Conservation (phyloP, 1,140 invertebrate genomes). For the Penaeus vannamei region DNA sequence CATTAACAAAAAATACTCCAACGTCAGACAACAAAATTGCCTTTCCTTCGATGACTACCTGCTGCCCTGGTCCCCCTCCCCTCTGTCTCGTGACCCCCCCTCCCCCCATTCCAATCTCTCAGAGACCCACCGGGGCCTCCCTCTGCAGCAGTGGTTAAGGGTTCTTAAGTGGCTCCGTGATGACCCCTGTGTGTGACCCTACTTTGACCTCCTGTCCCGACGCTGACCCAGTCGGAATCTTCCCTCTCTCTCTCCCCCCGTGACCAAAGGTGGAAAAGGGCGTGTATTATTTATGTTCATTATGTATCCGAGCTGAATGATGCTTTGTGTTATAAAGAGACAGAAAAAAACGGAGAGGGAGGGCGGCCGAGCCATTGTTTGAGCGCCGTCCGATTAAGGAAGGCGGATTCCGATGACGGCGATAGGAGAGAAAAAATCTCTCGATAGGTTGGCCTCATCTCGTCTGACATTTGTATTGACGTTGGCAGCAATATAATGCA, state of each 20-base stretch:
- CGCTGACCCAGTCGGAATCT: constrained; percentile 16
- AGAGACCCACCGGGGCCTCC: neutral
- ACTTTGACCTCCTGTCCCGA: constrained; percentile 51
- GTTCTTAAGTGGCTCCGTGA: constrained; percentile 59
- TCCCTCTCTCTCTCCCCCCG: constrained; percentile 1
- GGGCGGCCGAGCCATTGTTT: neutral
- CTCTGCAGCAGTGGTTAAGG: constrained; percentile 47
- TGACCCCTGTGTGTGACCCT: constrained; percentile 51
- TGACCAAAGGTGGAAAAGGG: constrained; percentile 42
- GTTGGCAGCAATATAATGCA: no score
- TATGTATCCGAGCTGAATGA: constrained; percentile 50
- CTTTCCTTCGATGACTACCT: no score
- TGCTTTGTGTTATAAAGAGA: constrained; percentile 48
- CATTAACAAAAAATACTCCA: no score
- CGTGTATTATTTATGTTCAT: constrained; percentile 50
- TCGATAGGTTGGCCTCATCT: no score
- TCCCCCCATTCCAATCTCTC: neutral
- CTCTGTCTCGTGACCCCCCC: neutral
- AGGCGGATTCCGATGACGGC: no score
- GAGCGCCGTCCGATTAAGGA: no score
- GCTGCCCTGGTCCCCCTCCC: no score
- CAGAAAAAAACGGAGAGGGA: neutral
- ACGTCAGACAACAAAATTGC: no score
- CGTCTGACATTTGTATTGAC: no score
- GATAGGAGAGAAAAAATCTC: no score